A percentile compares a stretch with the other conserved stretches of the same genome.
These are phyloP conservation scores for Desmophyllum pertusum DNA, from an alignment of 92 coral and sea anemone genomes.

Conservation along the genomic window DNA sequence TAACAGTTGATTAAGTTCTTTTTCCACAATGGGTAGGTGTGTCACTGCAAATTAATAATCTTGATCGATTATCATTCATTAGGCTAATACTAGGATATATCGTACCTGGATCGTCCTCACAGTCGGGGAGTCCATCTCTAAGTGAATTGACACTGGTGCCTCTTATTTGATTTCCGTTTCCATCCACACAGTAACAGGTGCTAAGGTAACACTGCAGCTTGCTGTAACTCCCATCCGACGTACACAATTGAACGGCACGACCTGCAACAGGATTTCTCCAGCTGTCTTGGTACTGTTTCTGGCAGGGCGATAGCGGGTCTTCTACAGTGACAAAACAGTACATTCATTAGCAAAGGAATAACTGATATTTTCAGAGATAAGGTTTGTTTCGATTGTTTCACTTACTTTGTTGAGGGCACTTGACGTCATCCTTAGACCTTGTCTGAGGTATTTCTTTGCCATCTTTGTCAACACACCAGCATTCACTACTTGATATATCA, in stretches of 20 bases:
- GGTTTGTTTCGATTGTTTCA: neutral
- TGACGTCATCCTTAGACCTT: constrained; percentile 51
- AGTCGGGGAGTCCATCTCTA: constrained; percentile 37
- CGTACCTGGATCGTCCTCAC: constrained; percentile 38
- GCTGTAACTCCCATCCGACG: constrained; percentile 74
- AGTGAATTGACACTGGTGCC: constrained; percentile 68
- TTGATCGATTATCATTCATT: neutral
- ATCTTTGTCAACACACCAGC: constrained; percentile 76
- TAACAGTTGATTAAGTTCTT: no score
- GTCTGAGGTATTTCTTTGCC: constrained; percentile 71
- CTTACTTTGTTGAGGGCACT: constrained; percentile 75
- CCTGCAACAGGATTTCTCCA: constrained; percentile 59
- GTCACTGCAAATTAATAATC: neutral
- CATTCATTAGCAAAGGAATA: neutral
- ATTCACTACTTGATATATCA: constrained; percentile 46
- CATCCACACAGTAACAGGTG: constrained; percentile 86
- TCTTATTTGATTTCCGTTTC: constrained; percentile 78
- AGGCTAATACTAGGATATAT: no score
- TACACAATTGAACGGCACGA: constrained; percentile 78
- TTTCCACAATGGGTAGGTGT: neutral
- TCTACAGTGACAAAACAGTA: constrained; percentile 21
- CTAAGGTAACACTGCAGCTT: constrained; percentile 80
- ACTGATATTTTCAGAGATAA: no score
- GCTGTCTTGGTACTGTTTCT: constrained; percentile 66
- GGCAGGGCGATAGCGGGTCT: constrained; percentile 68